Base-by-base conservation (phyloP, 2,113 vertebrate genomes). In the Sitta europaea region DNA sequence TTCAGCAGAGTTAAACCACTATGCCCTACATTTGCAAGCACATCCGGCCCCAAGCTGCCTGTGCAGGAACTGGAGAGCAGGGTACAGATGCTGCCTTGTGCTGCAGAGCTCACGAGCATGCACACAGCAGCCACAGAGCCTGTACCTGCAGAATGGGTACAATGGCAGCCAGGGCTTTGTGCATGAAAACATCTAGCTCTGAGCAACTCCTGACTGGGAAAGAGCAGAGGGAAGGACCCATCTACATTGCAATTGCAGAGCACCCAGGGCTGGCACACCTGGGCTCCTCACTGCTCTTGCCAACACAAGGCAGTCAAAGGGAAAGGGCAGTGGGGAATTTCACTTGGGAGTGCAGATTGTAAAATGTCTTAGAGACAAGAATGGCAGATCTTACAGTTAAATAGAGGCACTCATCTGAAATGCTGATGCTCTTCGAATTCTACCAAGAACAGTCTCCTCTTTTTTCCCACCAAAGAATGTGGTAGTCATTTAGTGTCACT, bases 91-190 rank as follows among this genome's bases (percentile, higher is more conserved):
- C 9, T 16, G 2, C 28, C 25, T 48, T 55, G 47, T 27, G 24
- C 5, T 29, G 73, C 51, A 42, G 65, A 47, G 47, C 43, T 31
- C 13, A 1, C 1, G 7, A 84, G 61, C 36, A 22, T 0, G 3
- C 36, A 18, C 23, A 27, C 40, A 13, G 3, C n/a, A 65, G 48
- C 35, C 58, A 35, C 18, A 2, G 20, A 27, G 9, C 13, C 5
- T 2, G 9, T 6, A 9, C 7, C 10, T 66, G 57, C 70, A 59
- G 35, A 23, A 50, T 0, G 48, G 33, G 8, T 1, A 3, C 2
- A 38, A 7, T 7, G 23, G 12, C 14, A 65, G 10, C 3, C 25
- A 21, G 3, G 2, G 10, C 11, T 35, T 25, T 19, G 23, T 6
- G 15, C 23, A 19, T 0, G 28, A 9, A 38, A 36, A 31, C 16